Evolutionary conservation across 1,140 invertebrate genomes (phyloP).

Genomic region (Nomia melanderi): DNA sequence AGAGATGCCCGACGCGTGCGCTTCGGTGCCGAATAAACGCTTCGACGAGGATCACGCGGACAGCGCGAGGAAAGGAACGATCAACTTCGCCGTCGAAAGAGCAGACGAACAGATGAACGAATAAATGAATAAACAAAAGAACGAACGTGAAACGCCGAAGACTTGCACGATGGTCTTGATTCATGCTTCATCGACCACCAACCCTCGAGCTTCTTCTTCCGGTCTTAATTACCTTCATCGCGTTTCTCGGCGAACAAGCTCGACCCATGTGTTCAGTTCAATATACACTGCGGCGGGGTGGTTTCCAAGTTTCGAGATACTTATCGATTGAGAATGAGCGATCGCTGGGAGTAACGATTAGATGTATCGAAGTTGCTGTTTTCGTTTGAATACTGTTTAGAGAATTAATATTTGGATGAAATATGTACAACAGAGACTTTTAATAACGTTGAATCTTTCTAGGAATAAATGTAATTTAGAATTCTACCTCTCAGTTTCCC

Average conservation of each 20-base stretch:
- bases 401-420: no score
- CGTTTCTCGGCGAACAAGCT: not conserved
- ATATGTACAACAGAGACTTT: no score
- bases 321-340: no score
- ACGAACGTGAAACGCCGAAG: not conserved
- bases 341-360: no score
- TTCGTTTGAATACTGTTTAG: no score
- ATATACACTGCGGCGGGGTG: not conserved
- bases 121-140: not conserved
- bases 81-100: not conserved
- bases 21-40: not conserved
- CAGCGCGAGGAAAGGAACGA: no score
- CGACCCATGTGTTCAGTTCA: not conserved
- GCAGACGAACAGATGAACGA: not conserved
- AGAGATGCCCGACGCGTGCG: constrained; percentile 3
- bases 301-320: no score
- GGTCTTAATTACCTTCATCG: constrained; percentile 16
- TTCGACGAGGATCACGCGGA: not conserved
- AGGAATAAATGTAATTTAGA: no score
- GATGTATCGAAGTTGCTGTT: no score
- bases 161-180: constrained; percentile 21
- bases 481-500: no score
- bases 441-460: no score
- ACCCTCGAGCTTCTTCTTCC: constrained; percentile 7
- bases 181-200: not conserved